A percentile compares a stretch with the other conserved stretches of the same genome.
phyloP scores from a whole-genome alignment of 2,888 invertebrate genomes.

The Campaea margaritaria region DNA sequence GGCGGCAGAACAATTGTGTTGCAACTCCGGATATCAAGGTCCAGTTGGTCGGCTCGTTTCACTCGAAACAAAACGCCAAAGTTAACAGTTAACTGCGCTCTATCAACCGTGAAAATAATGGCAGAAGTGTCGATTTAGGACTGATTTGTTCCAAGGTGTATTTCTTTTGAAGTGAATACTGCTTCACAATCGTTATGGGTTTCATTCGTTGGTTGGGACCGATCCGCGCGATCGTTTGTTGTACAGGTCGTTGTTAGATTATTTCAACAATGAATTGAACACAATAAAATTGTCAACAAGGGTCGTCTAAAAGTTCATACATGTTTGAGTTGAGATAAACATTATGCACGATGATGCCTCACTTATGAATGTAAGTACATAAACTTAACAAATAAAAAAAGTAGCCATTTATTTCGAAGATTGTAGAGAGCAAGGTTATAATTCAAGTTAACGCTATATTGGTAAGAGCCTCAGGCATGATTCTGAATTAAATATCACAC shows the following conservation, averaged over 20 bases:
- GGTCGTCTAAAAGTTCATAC: neutral
- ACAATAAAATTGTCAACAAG: too few species aligned
- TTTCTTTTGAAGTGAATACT: constrained; percentile 10
- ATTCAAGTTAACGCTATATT: constrained; percentile 15
- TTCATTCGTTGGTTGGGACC: neutral
- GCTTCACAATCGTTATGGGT: neutral
- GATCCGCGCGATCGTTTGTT: too few species aligned
- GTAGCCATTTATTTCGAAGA: neutral
- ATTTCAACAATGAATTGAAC: too few species aligned
- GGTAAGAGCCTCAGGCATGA: constrained; percentile 21
- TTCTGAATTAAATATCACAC: constrained; percentile 6
- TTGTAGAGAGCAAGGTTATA: constrained; percentile 4
- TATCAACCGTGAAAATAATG: constrained; percentile 60
- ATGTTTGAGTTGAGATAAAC: too few species aligned
- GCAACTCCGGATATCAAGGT: constrained; percentile 83
- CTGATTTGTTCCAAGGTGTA: constrained; percentile 23
- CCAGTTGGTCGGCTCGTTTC: constrained; percentile 76
- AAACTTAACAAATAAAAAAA: neutral
- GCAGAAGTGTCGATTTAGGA: constrained; percentile 39
- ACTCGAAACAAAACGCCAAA: constrained; percentile 72
- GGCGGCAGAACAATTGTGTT: constrained; percentile 55
- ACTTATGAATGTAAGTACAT: too few species aligned
- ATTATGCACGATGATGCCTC: too few species aligned
- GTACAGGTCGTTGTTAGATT: too few species aligned
- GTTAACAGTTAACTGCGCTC: constrained; percentile 44